Evolutionary conservation across 2,113 vertebrate species (phyloP), one percentile per base, ranked within the genome.

Genomic region (Zonotrichia leucophrys): DNA sequence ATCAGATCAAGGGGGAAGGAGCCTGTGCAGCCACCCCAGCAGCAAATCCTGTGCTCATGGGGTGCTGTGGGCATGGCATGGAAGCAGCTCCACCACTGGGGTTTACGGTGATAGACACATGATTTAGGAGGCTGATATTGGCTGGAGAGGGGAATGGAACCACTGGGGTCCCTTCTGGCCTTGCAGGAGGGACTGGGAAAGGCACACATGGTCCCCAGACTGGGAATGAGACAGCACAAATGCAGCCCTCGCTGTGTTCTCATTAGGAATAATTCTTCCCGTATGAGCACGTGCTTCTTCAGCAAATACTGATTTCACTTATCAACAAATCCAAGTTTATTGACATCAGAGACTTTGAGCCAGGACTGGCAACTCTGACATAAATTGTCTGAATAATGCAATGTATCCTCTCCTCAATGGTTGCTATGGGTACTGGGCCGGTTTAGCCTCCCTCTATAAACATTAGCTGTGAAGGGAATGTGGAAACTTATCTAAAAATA

Each of bases 401-500:
- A 87, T 2, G 44, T 56, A 87, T 77, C 95, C 90, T 95, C 85
- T 76, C 89, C 68, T 49, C 20, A 9, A 83, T 53, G 79, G 95
- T 96, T 96, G 96, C 95, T 95, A 96, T 95, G 96, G 96, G 87
- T 68, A 94, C 95, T 35, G 77, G 93, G 89, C 84, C 6, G 15
- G 42, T 89, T 93, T 63, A 94, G 84, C 67, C 90, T 81, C 47
- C 1, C 2, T 90, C 90, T 95, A 86, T 87, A 96, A 96, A 97
- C 95, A 95, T 77, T 33, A 83, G 76, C 87, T 7, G n/a, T 49
- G 89, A 87, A 95, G 70, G 78, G 83, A 92, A 96, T 80, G 80
- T 80, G 92, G 94, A 96, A 94, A 96, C 74, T 95, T 82, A 69
- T n/a, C 93, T 95, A 94, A 95, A 95, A 96, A 96, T 94, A 96